Base-by-base conservation (phyloP, 1,140 invertebrate genomes). In the Drosophila bipectinata region DNA sequence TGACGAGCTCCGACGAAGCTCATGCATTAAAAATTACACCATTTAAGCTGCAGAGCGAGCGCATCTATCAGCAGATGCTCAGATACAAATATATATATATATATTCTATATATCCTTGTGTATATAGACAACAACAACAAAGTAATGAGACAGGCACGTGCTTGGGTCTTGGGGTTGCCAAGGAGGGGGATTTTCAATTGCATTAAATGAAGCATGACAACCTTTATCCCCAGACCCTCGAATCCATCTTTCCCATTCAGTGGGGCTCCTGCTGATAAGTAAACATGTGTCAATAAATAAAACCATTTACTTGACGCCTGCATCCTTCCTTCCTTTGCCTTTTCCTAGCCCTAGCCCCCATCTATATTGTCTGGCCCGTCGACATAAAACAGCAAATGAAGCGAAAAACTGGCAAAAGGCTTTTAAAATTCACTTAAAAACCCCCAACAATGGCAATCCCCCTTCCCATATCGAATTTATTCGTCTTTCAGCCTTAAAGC, bases 221-320 rank as follows among this genome's bases (percentile, higher is more conserved):
- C 62, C 74, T 69, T 71, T 61, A 69, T 77, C n/a, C 55, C 39
- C 60, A 48, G 12, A 7, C n/a, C 26, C 28, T 9, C n/a, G 57
- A 55, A 49, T 30, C 53, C 45, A 51, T 49, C 41, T 37, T 26
- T 39, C 47, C 21, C 56, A 28, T 30, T 5, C 37, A 30, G 26
- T 32, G 12, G 47, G 59, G 32, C 39, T 60, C 18, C 47, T 54
- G 72, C 72, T 66, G 76, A 73, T 82, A 77, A 77, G 72, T 73
- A 81, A 87, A 88, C 82, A 88, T 82, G 83, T 87, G 82, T 87
- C 83, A 87, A 88, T 88, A 87, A 88, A 87, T 88, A 87, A 87
- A 88, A 87, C 75, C 83, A 87, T 87, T 87, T 83, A 72, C 79
- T 88, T 68, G 64, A 12, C 62, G 30, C 30, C 64, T 49, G 44